phyloP scores from a whole-genome alignment of 2,797 vertebrate species.

The Clarias platycephalus region DNA sequence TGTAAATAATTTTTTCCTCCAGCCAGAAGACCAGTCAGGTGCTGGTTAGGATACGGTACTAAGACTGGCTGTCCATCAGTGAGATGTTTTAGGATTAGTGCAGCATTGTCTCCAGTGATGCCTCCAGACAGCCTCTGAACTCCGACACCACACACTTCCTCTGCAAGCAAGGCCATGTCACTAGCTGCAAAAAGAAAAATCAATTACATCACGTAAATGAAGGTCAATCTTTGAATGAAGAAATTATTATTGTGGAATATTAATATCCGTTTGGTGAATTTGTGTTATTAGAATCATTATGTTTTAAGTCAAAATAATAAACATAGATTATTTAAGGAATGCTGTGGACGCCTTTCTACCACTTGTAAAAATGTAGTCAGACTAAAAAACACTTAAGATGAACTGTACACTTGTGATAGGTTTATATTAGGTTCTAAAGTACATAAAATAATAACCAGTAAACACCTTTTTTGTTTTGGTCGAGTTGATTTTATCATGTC shows the following conservation, averaged over 20 bases:
- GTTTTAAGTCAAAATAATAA: no score
- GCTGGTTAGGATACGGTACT: conserved; percentile 82
- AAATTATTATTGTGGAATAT: neutral
- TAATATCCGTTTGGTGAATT: neutral
- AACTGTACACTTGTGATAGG: neutral
- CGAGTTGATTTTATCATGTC: neutral
- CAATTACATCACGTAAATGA: neutral
- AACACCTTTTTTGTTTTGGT: neutral
- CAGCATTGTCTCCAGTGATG: conserved; percentile 72
- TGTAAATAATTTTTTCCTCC: neutral
- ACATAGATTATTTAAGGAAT: neutral
- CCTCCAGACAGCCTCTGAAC: conserved; percentile 77
- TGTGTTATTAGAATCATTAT: neutral
- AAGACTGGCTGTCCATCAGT: conserved; percentile 76
- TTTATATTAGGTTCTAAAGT: neutral
- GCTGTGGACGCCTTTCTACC: neutral
- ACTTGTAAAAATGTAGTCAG: neutral
- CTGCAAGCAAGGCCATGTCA: conserved; percentile 82
- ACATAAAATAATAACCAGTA: neutral
- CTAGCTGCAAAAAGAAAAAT: conserved; percentile 67
- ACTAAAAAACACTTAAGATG: no score
- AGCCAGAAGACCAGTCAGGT: no score
- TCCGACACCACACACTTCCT: conserved; percentile 77
- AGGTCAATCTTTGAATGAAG: neutral
- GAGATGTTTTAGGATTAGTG: conserved; percentile 76